Evolutionary conservation across 2,888 invertebrate genomes (phyloP), one percentile per base, ranked within the genome.

Genomic region (Tuberolachnus salignus): DNA sequence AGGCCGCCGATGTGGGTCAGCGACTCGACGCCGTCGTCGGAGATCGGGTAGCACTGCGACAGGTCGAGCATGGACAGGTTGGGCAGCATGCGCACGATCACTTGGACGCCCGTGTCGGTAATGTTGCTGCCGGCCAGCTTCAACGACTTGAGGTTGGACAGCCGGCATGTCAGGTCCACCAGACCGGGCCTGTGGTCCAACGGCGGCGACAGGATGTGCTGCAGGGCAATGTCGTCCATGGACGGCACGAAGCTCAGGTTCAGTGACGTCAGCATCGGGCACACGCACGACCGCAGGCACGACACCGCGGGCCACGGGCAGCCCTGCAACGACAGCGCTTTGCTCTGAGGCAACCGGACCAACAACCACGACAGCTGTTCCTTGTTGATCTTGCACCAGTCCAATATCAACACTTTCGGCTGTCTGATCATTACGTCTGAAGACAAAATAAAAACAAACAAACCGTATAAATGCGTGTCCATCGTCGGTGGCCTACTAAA

Each of bases 321-420:
- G n/a, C 78, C 78, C 11, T 69, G 69, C 13, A 78, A 26, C 9
- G 78, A 78, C 13, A 78, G n/a, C 4, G 78, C 78, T 16, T 69
- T 78, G 42, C 67, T 78, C n/a, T 69, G 69, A 0, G 67, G 78
- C 26, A 78, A 51, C 13, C 78, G 64, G 3, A 61, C 51, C 0
- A 78, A 19, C 16, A 78, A 10, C 78, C 78, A 78, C 1, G 49
- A 51, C 3, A 78, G 49, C 13, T 69, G 78, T 51, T 78, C 69
- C 14, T 78, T 78, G 1, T 49, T 61, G 34, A 78, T 49, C 46
- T 78, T 78, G 23, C 78, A 78, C 78, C 78, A 78, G n/a, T 78
- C 78, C 13, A 78, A 9, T 34, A 78, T 78, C 19, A 78, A 13
- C 1, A 78, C 78, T 21, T 69, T 78, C 0, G 78, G 78, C 21